These are phyloP conservation scores for Microplitis demolitor DNA, from an alignment of 1,140 invertebrate species.

Conservation along the genomic window DNA sequence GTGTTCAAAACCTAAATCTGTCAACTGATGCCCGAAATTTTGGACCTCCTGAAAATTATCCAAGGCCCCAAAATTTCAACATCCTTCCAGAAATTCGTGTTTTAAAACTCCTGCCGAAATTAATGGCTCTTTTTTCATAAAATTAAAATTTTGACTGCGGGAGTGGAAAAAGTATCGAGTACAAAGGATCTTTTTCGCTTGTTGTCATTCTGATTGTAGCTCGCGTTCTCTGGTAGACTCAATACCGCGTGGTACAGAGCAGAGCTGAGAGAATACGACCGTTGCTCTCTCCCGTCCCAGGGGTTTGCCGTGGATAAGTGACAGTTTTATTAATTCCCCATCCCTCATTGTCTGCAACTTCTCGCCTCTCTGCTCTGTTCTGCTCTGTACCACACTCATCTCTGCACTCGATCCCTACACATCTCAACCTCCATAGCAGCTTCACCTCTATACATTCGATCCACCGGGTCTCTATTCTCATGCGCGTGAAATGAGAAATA, in stretches of 20 bases:
- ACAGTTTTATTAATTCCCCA: slow-evolving; percentile 78
- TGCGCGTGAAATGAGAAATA: too few relatives aligned
- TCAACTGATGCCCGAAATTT: too few relatives aligned
- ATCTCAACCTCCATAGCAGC: slow-evolving; percentile 32
- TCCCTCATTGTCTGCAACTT: slow-evolving; percentile 57
- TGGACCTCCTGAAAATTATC: too few relatives aligned
- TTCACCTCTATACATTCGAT: not conserved
- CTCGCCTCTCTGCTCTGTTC: slow-evolving; percentile 35
- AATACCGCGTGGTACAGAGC: too few relatives aligned
- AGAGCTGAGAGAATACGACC: not conserved
- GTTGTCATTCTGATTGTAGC: not conserved
- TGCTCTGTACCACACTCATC: not conserved
- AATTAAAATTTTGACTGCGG: too few relatives aligned
- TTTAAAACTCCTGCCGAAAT: too few relatives aligned
- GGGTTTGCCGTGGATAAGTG: slow-evolving; percentile 62
- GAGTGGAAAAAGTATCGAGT: not conserved
- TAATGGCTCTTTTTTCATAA: too few relatives aligned
- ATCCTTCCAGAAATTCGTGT: too few relatives aligned
- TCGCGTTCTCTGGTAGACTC: too few relatives aligned
- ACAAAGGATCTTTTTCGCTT: not conserved
- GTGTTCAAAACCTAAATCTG: too few relatives aligned
- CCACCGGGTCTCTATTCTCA: too few relatives aligned
- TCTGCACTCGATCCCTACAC: not conserved
- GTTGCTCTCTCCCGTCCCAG: slow-evolving; percentile 1
- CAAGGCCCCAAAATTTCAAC: too few relatives aligned